A percentile compares a stretch with the other conserved stretches of the same genome.
Evolutionary conservation across 2,797 vertebrate genomes (phyloP).

Genomic region (Champsocephalus gunnari): DNA sequence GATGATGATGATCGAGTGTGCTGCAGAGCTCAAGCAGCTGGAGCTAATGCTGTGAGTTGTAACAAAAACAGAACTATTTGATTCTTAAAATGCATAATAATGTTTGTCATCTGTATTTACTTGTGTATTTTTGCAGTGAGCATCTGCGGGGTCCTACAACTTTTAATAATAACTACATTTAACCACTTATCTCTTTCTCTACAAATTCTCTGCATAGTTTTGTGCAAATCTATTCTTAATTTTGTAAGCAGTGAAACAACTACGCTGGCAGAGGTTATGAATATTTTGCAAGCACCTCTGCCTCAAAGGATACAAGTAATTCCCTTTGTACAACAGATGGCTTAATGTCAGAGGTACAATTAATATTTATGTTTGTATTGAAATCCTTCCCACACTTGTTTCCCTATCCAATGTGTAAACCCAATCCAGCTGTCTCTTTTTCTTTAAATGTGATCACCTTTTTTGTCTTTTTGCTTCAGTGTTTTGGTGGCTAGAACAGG

Average conservation of each 20-base stretch:
- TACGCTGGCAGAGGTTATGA: neutral
- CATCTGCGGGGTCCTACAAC: neutral
- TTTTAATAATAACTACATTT: neutral
- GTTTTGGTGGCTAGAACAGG: conserved; percentile 24
- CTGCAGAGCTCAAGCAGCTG: conserved; percentile 16
- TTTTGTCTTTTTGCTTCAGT: conserved; percentile 38
- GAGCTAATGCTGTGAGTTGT: conserved; percentile 12
- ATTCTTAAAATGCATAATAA: neutral
- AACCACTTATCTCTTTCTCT: neutral
- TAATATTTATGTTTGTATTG: conserved; percentile 43
- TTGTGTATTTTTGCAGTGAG: neutral
- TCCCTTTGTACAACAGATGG: conserved; percentile 31
- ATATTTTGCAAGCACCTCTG: neutral
- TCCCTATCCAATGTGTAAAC: conserved; percentile 16
- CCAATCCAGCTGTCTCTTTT: conserved; percentile 3
- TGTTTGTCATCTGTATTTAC: neutral
- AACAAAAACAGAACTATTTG: conserved; percentile 2
- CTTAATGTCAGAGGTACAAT: conserved; percentile 29
- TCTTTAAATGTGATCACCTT: conserved; percentile 28
- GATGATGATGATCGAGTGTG: conserved; percentile 32
- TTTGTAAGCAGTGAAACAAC: neutral
- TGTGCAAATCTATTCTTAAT: neutral
- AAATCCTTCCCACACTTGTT: conserved; percentile 35
- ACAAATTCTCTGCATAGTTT: neutral
- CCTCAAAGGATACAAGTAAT: conserved; percentile 16